Evolutionary conservation across 2,888 invertebrate genomes (phyloP), one percentile per base, ranked within the genome.

Genomic region (Agelastica alni): DNA sequence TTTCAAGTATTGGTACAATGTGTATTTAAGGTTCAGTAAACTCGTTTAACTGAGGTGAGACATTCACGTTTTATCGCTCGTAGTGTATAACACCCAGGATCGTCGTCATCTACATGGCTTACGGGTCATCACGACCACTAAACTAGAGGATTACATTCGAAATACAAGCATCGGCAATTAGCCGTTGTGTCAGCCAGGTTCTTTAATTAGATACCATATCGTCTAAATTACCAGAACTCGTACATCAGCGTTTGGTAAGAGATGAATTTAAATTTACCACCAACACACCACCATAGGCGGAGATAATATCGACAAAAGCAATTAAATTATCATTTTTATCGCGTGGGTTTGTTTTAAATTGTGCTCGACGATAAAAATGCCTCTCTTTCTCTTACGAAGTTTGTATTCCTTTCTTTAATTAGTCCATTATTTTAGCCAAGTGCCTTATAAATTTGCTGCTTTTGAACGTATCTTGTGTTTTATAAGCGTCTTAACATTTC

Each of bases 161-260:
- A 39, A 64, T 64, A 67, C 67, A 67, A 66, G 67, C 64, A 67
- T 65, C 63, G 60, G 65, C 67, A 67, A 67, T 67, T 67, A 67
- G 67, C 62, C 56, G 49, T 58, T 58, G 61, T 66, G 67, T 66
- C 66, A 62, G 61, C 58, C 54, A 55, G 61, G 58, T 59, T 64
- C 63, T 66, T 67, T 67, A 67, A 67, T 67, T 67, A 67, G 65
- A 65, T 67, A 67, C 58, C 60, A 61, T 66, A 67, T 67, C 67
- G 62, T 65, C 67, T 65, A 64, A 64, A 67, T 67, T 67, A 64
- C 65, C 56, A 53, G 54, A 45, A 53, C 55, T 57, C 59, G 64
- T 64, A 63, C 61, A 66, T 66, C 63, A 64, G 57, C 34, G 47
- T 48, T 53, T 46, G 53, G 53, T 51, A 41, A 51, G 57, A 52